Base-by-base conservation (phyloP, 1,140 invertebrate genomes). In the Drosophila ogumai region DNA sequence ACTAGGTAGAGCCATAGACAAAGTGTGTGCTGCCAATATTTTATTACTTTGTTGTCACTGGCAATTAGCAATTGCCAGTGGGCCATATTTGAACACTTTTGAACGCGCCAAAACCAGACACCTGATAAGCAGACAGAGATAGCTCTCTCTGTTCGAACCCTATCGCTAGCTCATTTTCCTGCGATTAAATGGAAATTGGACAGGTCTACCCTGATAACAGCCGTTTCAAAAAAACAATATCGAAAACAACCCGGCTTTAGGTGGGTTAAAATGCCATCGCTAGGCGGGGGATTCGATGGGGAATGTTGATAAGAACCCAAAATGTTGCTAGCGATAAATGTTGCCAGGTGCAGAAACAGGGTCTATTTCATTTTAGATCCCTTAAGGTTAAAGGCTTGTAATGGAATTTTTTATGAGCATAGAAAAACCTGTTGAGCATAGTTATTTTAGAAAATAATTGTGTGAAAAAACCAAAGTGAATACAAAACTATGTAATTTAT, bases 71-170 rank as follows among this genome's bases (percentile, higher is more conserved):
- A 49, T 41, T 40, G 36, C 12, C 19, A 25, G 32, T 50, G 38
- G 34, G 59, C 22, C 44, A 50, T 52, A 50, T 75, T 75, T 75
- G 73, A 75, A 75, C 43, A 25, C 47, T 52, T 74, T 64, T 38
- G 22, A 75, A 56, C 54, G 59, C 43, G 71, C 71, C 59, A 75
- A 65, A 74, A 46, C 15, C 25, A 43, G 57, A 55, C 43, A 41
- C 47, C 68, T 75, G 72, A 75, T 75, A 74, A 75, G 58, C 41
- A 34, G 57, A 74, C 52, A 65, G 38, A 55, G 41, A 64, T 64
- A 74, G 36, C 15, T 49, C 34, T 49, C 34, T 55, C 34, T 67
- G 63, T 12, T 34, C 31, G 6, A 7, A 1, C n/a, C 19, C 66
- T 59, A 71, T 50, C 28, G 36, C 65, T 73, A 73, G 38, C 44